phyloP scores from a whole-genome alignment of 2,113 vertebrate genomes.

The Serilophus lunatus region DNA sequence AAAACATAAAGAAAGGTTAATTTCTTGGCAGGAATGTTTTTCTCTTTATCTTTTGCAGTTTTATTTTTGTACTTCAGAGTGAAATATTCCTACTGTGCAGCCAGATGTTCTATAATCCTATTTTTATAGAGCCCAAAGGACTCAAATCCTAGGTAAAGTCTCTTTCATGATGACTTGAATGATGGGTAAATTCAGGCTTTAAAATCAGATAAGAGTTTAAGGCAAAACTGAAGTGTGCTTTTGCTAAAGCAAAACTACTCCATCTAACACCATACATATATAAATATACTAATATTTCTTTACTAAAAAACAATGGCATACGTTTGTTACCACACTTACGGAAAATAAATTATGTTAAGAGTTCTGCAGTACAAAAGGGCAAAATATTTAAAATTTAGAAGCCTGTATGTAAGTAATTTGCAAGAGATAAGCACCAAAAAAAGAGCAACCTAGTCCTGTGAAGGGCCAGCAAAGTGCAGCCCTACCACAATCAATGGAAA shows the following conservation, averaged over 20 bases:
- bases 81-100: conserved; percentile 70
- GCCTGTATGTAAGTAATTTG: neutral
- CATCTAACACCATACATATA: neutral
- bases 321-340: neutral
- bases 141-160: conserved; percentile 40
- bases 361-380: neutral
- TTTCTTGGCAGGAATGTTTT: conserved; percentile 67
- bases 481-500: neutral
- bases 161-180: conserved; percentile 32
- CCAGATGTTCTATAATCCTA: conserved; percentile 75
- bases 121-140: conserved; percentile 66
- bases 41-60: conserved; percentile 68
- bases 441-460: neutral
- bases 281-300: neutral
- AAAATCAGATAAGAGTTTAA: neutral
- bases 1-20: conserved; percentile 71
- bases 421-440: neutral
- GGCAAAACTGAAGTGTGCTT: neutral
- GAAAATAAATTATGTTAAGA: conserved; percentile 2
- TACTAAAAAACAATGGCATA: neutral
- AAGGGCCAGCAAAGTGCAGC: neutral
- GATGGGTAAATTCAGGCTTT: conserved; percentile 7
- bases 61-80: conserved; percentile 73
- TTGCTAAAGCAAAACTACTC: neutral
- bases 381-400: neutral